These are phyloP conservation scores for Strix aluco DNA, from an alignment of 2,113 vertebrate genomes.

Conservation along the genomic window DNA sequence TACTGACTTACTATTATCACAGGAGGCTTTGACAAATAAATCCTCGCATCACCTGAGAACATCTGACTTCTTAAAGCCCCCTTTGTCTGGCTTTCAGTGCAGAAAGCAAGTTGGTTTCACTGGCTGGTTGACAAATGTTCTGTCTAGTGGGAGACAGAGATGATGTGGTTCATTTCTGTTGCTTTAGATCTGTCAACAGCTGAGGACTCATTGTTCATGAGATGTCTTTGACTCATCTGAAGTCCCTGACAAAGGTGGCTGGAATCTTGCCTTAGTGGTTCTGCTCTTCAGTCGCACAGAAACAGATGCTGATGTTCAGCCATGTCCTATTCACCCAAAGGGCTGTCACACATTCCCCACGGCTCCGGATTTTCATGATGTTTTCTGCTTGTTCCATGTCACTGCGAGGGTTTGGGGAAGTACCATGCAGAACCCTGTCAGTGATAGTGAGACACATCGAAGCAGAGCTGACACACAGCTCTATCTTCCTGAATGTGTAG, in stretches of 20 bases:
- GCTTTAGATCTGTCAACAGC: conserved; percentile 63
- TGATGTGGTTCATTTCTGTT: conserved; percentile 41
- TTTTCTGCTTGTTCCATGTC: neutral
- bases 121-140: conserved; percentile 48
- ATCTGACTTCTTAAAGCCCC: conserved; percentile 47
- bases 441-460: neutral
- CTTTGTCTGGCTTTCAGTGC: conserved; percentile 6
- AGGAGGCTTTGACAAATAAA: conserved; percentile 45
- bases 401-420: neutral
- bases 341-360: neutral
- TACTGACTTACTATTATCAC: conserved; percentile 7
- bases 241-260: conserved; percentile 53
- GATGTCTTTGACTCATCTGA: conserved; percentile 50
- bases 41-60: conserved; percentile 49
- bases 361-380: neutral
- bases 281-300: conserved; percentile 20
- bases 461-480: neutral
- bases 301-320: conserved; percentile 38
- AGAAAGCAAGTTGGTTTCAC: conserved; percentile 44
- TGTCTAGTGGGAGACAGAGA: conserved; percentile 19
- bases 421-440: neutral
- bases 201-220: conserved; percentile 41
- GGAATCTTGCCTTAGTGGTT: conserved; percentile 30
- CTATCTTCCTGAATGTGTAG: neutral
- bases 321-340: neutral